phyloP scores from a whole-genome alignment of 2,113 vertebrate genomes.

The Lynx canadensis region DNA sequence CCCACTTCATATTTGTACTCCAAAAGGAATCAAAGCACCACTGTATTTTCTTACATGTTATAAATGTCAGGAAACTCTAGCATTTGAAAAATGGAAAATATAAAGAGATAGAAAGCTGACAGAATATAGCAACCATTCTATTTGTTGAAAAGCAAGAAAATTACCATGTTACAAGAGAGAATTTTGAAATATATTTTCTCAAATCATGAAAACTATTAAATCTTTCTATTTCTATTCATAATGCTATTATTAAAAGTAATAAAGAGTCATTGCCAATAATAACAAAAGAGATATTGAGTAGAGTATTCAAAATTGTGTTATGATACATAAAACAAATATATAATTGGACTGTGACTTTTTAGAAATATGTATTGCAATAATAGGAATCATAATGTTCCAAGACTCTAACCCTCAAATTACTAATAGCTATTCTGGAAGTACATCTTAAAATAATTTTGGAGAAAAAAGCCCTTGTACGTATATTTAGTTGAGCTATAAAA shows the following conservation, averaged over 20 bases:
- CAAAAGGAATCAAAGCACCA: constrained; percentile 1
- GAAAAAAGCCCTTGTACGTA: neutral
- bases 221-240: constrained; percentile 21
- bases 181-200: constrained; percentile 9
- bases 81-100: neutral
- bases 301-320: neutral
- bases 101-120: neutral
- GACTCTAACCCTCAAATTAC: constrained; percentile 3
- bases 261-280: neutral
- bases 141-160: constrained; percentile 35
- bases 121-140: neutral
- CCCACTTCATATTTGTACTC: neutral
- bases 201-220: constrained; percentile 44
- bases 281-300: neutral
- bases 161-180: neutral
- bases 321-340: neutral
- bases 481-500: neutral
- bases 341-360: neutral
- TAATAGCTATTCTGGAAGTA: neutral
- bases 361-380: neutral
- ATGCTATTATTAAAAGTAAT: constrained; percentile 14
- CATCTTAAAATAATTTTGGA: neutral
- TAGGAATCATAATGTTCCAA: neutral
- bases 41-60: neutral
- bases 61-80: constrained; percentile 10